Evolutionary conservation across 1,140 invertebrate genomes (phyloP).

Genomic region (Himalopsyche phryganea): DNA sequence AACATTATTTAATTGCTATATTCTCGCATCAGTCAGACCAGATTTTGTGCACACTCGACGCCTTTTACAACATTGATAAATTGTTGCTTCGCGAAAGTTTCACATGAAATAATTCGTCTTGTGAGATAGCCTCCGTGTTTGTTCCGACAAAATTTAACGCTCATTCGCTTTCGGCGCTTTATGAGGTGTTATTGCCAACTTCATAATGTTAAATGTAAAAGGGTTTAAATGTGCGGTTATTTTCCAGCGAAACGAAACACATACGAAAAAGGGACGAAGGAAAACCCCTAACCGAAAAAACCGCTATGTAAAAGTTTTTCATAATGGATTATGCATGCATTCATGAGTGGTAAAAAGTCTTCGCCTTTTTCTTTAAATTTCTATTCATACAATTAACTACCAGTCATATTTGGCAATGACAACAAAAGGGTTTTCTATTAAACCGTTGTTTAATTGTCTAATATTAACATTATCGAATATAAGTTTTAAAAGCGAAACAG

Average conservation of each 20-base stretch:
- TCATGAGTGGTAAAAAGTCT: no score
- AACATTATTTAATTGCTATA: background rate
- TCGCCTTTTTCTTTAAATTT: no score
- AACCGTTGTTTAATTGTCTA: no score
- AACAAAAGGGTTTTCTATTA: no score
- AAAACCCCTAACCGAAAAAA: no score
- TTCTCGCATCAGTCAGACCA: background rate
- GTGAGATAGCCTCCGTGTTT: slow-evolving; percentile 1
- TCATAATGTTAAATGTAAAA: slow-evolving; percentile 26
- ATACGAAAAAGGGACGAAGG: background rate
- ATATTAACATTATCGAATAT: no score
- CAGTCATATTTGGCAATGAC: no score
- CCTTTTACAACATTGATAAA: background rate
- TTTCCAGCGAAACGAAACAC: slow-evolving; percentile 2
- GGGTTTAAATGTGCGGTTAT: slow-evolving; percentile 16
- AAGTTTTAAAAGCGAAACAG: no score
- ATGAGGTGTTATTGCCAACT: slow-evolving; percentile 32
- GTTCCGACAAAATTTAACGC: slow-evolving; percentile 19
- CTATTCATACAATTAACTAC: no score
- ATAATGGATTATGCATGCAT: no score
- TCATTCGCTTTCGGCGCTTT: slow-evolving; percentile 19
- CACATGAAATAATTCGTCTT: background rate
- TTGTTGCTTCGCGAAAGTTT: background rate
- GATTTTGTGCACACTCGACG: no score
- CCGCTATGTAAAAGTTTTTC: no score